Evolutionary conservation across 2,888 invertebrate species (phyloP).

Genomic region (Strigamia maritima): DNA sequence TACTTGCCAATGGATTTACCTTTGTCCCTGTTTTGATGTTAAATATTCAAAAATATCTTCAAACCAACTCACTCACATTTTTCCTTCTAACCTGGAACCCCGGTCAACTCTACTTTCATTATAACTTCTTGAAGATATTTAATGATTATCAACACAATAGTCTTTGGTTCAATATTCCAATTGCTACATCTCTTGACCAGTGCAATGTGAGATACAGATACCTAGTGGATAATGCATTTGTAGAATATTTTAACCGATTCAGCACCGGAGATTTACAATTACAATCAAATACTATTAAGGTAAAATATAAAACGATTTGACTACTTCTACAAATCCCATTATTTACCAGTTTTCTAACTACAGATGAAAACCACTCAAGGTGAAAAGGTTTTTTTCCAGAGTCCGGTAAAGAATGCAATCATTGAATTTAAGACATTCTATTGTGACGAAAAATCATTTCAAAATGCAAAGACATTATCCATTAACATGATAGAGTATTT

Average conservation of each 20-base stretch:
- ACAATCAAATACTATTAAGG: not conserved
- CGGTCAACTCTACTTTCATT: no score
- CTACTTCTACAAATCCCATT: no score
- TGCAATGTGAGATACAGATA: not conserved
- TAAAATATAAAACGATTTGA: no score
- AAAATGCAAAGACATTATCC: not conserved
- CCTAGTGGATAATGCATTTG: not conserved
- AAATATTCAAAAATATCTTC: no score
- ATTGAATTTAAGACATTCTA: not conserved
- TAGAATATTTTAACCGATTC: not conserved
- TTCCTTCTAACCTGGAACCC: no score
- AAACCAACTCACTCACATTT: no score
- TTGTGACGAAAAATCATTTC: not conserved
- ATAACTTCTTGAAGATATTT: no score
- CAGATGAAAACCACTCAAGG: not conserved
- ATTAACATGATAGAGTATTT: no score
- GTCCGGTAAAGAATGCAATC: not conserved
- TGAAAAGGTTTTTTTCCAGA: not conserved
- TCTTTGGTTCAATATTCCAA: not conserved
- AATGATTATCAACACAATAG: not conserved
- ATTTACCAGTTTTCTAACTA: not conserved
- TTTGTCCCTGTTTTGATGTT: no score
- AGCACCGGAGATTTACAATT: not conserved
- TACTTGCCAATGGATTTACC: no score
- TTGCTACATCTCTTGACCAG: no score